phyloP scores from a whole-genome alignment of 1,140 invertebrate species.

The Temnothorax longispinosus region DNA sequence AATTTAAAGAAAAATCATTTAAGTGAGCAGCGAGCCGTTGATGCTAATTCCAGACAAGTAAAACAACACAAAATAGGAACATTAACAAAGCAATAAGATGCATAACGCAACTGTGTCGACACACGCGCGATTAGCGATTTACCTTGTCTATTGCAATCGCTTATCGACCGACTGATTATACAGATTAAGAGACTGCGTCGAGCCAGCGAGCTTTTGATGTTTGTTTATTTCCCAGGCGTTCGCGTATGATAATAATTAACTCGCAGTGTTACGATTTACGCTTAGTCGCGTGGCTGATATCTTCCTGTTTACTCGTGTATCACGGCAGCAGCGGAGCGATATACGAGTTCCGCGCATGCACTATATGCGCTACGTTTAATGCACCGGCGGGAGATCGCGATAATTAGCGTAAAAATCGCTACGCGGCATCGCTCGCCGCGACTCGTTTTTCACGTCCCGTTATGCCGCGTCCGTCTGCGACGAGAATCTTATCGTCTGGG shows the following conservation, averaged over 20 bases:
- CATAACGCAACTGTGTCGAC: background rate
- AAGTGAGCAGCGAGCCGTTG: background rate
- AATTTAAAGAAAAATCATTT: background rate
- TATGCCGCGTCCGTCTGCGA: constrained; percentile 28
- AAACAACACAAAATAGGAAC: background rate
- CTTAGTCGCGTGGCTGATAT: constrained; percentile 27
- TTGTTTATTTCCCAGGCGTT: constrained; percentile 5
- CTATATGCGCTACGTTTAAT: constrained; percentile 26
- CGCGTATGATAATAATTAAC: constrained; percentile 24
- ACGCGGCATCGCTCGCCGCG: background rate
- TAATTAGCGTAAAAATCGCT: constrained; percentile 54
- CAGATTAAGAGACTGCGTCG: constrained; percentile 8
- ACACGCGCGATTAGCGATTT: background rate
- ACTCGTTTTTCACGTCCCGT: constrained; percentile 48
- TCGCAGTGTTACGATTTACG: constrained; percentile 20
- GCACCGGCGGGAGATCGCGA: constrained; percentile 22
- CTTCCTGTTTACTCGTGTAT: constrained; percentile 41
- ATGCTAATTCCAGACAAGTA: background rate
- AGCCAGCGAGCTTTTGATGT: background rate
- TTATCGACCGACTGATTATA: constrained; percentile 18
- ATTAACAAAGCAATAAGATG: constrained; percentile 7
- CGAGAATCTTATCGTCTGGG: constrained; percentile 51
- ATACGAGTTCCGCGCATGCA: background rate
- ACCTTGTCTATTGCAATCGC: background rate
- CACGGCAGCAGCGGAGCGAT: background rate